Evolutionary conservation across 2,888 invertebrate species (phyloP).

Genomic region (Meiosimyza platycephala): DNA sequence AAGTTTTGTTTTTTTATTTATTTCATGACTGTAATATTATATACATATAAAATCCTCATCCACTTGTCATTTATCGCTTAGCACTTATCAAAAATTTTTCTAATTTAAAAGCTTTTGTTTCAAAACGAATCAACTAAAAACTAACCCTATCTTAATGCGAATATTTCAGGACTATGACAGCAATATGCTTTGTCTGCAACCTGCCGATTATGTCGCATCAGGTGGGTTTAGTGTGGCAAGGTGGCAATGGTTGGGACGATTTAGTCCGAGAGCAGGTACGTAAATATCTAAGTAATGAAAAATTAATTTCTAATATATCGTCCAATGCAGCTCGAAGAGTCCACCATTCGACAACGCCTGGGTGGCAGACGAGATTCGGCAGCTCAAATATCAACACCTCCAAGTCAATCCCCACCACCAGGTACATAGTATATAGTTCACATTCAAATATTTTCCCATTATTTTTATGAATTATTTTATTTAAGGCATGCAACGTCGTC

Average conservation of each 20-base stretch:
- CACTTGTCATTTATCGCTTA: too few relatives aligned
- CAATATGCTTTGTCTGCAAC: constrained; percentile 96
- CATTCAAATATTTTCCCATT: neutral
- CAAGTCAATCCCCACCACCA: constrained; percentile 76
- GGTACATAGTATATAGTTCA: constrained; percentile 45
- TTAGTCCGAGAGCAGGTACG: constrained; percentile 82
- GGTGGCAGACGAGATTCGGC: constrained; percentile 90
- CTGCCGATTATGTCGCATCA: constrained; percentile 94
- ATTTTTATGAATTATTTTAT: constrained; percentile 23
- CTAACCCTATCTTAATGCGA: too few relatives aligned
- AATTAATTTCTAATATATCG: neutral
- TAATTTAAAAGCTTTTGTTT: too few relatives aligned
- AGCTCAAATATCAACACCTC: constrained; percentile 91
- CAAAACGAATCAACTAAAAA: too few relatives aligned
- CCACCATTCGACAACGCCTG: constrained; percentile 84
- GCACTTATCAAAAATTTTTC: too few relatives aligned
- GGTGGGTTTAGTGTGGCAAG: constrained; percentile 93
- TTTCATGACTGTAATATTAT: neutral
- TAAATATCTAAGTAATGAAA: constrained; percentile 13
- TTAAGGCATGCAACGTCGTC: constrained; percentile 75
- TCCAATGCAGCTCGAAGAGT: constrained; percentile 74
- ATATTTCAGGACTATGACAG: constrained; percentile 86
- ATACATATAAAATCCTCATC: too few relatives aligned
- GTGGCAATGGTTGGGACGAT: constrained; percentile 95
- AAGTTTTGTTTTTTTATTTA: too few relatives aligned